phyloP scores from a whole-genome alignment of 2,113 vertebrate species.

The Campylomormyrus tamandua region DNA sequence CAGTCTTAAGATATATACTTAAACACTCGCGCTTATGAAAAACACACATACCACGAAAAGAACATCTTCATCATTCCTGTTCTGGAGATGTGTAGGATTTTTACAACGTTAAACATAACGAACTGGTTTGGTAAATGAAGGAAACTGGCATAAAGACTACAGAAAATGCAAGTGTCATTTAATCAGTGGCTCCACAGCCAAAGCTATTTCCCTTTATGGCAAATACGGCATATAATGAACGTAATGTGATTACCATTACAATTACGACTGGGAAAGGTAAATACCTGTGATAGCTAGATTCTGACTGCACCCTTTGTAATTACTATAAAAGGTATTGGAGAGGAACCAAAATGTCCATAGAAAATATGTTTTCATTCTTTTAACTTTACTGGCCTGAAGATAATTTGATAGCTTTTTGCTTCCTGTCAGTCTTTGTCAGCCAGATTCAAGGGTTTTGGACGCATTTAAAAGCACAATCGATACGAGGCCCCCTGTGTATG shows the following conservation, averaged over 20 bases:
- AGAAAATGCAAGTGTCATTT: neutral
- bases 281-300: slow-evolving; percentile 43
- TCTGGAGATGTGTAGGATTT: neutral
- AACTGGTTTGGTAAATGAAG: neutral
- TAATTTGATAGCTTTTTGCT: slow-evolving; percentile 46
- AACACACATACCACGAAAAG: neutral
- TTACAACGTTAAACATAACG: neutral
- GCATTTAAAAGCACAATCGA: slow-evolving; percentile 38
- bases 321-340: slow-evolving; percentile 53
- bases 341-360: slow-evolving; percentile 46
- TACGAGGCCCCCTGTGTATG: slow-evolving; percentile 23
- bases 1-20: neutral
- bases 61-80: neutral
- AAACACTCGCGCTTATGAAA: neutral
- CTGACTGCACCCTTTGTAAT: slow-evolving; percentile 54
- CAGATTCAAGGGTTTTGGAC: slow-evolving; percentile 33
- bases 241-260: slow-evolving; percentile 22
- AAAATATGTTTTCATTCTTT: slow-evolving; percentile 47
- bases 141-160: neutral
- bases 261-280: slow-evolving; percentile 31
- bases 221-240: neutral
- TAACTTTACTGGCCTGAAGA: slow-evolving; percentile 1
- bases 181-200: neutral
- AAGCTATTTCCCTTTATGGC: neutral
- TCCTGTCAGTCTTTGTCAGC: slow-evolving; percentile 45